Evolutionary conservation across 2,797 vertebrate genomes (phyloP).

Genomic region (Lerista edwardsae): DNA sequence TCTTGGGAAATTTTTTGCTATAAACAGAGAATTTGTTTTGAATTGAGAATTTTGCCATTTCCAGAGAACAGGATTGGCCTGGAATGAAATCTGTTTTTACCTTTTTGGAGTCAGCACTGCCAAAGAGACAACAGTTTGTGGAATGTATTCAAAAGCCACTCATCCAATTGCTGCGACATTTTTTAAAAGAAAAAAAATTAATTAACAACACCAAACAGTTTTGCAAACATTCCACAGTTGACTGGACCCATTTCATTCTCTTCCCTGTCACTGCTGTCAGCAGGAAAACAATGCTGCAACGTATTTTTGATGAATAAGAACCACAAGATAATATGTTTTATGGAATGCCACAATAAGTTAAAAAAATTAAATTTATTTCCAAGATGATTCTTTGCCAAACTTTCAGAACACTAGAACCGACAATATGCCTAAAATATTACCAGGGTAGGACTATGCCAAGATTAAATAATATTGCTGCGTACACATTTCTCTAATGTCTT

Average conservation of each 20-base stretch:
- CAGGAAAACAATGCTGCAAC: slow-evolving; percentile 2
- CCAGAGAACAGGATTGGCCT: not conserved
- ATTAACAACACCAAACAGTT: not conserved
- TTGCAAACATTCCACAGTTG: not conserved
- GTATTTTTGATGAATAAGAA: slow-evolving; percentile 13
- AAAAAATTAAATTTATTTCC: slow-evolving; percentile 3
- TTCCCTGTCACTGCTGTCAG: not conserved
- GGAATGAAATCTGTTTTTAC: not conserved
- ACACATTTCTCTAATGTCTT: not conserved
- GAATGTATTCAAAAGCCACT: slow-evolving; percentile 19
- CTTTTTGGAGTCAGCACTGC: slow-evolving; percentile 6
- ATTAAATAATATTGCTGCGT: not conserved
- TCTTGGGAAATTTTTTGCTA: not conserved
- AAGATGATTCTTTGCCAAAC: not conserved
- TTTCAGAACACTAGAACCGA: slow-evolving; percentile 18
- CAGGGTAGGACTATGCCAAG: not conserved
- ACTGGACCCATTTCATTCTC: not conserved
- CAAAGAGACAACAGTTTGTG: slow-evolving; percentile 17
- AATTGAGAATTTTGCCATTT: no score
- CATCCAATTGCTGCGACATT: slow-evolving; percentile 1
- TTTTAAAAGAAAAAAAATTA: slow-evolving; percentile 18
- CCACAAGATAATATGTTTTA: not conserved
- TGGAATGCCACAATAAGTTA: not conserved
- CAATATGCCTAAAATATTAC: not conserved
- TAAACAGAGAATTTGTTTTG: not conserved